phyloP scores from a whole-genome alignment of 2,797 vertebrate genomes.

The Molothrus ater region DNA sequence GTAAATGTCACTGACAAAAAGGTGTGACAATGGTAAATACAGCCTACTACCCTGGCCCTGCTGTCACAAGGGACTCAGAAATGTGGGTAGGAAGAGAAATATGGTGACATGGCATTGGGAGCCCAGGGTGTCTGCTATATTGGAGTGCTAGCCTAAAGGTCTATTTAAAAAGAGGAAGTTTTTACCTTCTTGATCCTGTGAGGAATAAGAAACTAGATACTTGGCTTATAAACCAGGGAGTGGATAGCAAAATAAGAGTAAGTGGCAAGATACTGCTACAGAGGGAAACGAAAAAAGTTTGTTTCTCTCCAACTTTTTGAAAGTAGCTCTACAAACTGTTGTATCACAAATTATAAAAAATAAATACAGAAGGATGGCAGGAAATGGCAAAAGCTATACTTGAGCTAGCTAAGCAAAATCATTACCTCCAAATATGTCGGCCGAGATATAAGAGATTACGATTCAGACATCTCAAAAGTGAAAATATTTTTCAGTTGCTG shows the following conservation, averaged over 20 bases:
- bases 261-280: not conserved
- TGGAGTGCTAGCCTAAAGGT: not conserved
- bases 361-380: not conserved
- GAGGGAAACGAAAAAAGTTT: not conserved
- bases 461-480: not conserved
- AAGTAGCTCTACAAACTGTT: not conserved
- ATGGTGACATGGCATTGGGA: not conserved
- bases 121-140: rapidly evolving
- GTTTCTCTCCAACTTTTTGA: not conserved
- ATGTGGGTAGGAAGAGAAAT: not conserved
- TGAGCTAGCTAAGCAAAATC: not conserved
- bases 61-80: not conserved
- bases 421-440: not conserved
- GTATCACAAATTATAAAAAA: not conserved
- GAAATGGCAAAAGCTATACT: not conserved
- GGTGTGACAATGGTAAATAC: not conserved
- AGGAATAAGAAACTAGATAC: not conserved
- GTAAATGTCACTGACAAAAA: not conserved
- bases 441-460: not conserved
- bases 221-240: not conserved
- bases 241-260: not conserved
- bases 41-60: not conserved
- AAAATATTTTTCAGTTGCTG: not conserved
- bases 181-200: not conserved
- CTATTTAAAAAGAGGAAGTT: not conserved